Percentiles rank a stretch among this genome's conserved stretches.
Evolutionary conservation across 2,797 vertebrate species (phyloP).

Genomic region (Siniperca scherzeri): DNA sequence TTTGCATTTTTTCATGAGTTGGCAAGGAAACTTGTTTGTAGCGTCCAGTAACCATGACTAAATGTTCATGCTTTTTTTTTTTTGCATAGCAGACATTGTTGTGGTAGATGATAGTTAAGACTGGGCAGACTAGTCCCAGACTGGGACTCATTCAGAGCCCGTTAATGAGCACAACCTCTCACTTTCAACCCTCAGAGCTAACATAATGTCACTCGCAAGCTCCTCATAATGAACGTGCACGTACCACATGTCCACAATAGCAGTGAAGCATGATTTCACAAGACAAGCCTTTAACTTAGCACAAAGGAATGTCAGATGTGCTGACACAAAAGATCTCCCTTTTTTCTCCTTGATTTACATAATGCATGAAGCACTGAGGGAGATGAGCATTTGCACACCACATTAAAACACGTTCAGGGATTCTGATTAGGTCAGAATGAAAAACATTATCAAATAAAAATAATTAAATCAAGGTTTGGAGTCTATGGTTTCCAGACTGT

Average conservation of each 20-base stretch:
- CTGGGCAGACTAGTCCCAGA: constrained; percentile 32
- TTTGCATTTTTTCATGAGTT: constrained; percentile 45
- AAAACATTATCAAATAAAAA: constrained; percentile 78
- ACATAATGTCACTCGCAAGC: constrained; percentile 68
- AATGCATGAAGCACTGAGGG: constrained; percentile 54
- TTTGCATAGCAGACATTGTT: constrained; percentile 41
- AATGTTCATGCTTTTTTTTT: constrained; percentile 46
- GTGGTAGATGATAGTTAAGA: constrained; percentile 31
- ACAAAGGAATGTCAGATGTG: constrained; percentile 79
- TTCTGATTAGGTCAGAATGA: constrained; percentile 70
- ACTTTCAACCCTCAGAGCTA: constrained; percentile 68
- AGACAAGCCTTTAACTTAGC: constrained; percentile 73
- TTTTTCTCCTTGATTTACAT: constrained; percentile 71
- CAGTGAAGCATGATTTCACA: constrained; percentile 73
- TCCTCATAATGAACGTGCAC: constrained; percentile 68
- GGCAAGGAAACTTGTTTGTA: constrained; percentile 57
- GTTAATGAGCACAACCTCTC: constrained; percentile 74
- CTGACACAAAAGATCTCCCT: constrained; percentile 72
- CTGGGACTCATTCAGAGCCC: constrained; percentile 44
- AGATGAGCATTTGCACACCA: constrained; percentile 68
- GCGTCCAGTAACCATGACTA: constrained; percentile 45
- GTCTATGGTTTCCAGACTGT: constrained; percentile 69
- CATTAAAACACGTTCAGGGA: constrained; percentile 67
- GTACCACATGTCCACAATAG: constrained; percentile 69
- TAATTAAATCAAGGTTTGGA: constrained; percentile 73